Conservation (phyloP, 2,797 vertebrate genomes). For the Crenichthys baileyi region DNA sequence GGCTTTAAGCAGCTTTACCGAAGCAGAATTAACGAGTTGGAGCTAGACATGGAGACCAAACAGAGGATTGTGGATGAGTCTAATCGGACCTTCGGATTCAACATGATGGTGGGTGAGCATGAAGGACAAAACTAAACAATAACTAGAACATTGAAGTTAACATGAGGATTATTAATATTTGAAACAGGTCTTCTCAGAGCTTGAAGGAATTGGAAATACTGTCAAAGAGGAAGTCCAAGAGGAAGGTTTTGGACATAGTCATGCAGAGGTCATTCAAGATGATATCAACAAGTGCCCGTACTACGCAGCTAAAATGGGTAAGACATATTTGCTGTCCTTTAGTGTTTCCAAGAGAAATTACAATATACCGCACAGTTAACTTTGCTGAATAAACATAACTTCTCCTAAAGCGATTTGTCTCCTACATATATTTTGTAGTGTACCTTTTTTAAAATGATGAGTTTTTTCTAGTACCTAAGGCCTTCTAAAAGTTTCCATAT, state of each 20-base stretch:
- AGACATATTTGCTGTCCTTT: constrained; percentile 3
- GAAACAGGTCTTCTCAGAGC: constrained; percentile 86
- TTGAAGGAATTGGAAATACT: constrained; percentile 82
- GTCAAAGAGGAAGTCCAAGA: constrained; percentile 79
- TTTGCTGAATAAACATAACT: neutral
- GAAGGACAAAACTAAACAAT: neutral
- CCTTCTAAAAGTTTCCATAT: neutral
- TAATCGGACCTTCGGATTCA: constrained; percentile 86
- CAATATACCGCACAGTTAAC: neutral
- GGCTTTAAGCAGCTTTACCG: constrained; percentile 92
- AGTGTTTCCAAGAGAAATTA: neutral
- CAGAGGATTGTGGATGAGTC: constrained; percentile 87
- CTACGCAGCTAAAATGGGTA: constrained; percentile 84
- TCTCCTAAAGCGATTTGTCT: neutral
- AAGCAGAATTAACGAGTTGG: constrained; percentile 89
- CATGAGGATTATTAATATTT: neutral
- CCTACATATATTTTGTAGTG: neutral
- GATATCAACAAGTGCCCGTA: constrained; percentile 89
- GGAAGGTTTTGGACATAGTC: constrained; percentile 72
- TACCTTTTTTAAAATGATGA: neutral
- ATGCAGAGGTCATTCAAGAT: constrained; percentile 78
- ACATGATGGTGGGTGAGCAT: constrained; percentile 84
- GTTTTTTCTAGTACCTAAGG: neutral
- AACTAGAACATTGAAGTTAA: neutral
- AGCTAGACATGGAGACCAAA: constrained; percentile 82